A percentile compares a stretch with the other conserved stretches of the same genome.
Conservation (phyloP, 2,888 invertebrate species). For the Pachliopta kotzebuea region DNA sequence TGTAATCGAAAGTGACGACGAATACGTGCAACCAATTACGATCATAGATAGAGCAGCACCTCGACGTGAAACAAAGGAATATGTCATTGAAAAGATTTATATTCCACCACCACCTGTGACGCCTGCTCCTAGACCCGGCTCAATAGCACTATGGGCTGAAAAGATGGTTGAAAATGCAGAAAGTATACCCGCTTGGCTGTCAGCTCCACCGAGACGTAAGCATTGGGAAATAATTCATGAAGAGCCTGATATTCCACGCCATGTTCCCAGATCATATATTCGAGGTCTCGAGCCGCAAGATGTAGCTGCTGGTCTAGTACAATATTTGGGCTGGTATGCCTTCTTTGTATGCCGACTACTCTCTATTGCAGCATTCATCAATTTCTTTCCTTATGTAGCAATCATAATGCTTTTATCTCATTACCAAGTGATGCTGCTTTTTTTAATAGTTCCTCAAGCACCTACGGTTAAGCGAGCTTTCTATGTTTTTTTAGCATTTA, state of each 20-base stretch:
- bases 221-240: constrained; percentile 56
- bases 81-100: constrained; percentile 64
- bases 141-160: constrained; percentile 70
- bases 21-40: constrained; percentile 60
- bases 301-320: constrained; percentile 83
- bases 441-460: constrained; percentile 84
- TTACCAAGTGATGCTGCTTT: constrained; percentile 83
- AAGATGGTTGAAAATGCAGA: constrained; percentile 80
- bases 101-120: constrained; percentile 74
- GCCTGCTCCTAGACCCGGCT: constrained; percentile 63
- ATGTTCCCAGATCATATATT: constrained; percentile 73
- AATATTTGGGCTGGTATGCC: constrained; percentile 88
- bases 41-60: constrained; percentile 68
- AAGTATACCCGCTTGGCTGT: constrained; percentile 72
- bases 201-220: constrained; percentile 70
- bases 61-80: constrained; percentile 50
- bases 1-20: constrained; percentile 53
- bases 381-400: constrained; percentile 83
- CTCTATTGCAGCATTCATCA: constrained; percentile 84
- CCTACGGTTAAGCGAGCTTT: constrained; percentile 78
- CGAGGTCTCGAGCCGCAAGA: constrained; percentile 88
- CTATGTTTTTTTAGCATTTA: constrained; percentile 85
- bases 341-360: constrained; percentile 87
- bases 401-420: constrained; percentile 82
- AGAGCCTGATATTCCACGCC: constrained; percentile 63